Percentiles rank a stretch among this genome's conserved stretches.
These are phyloP conservation scores for Callipepla squamata DNA, from an alignment of 2,113 vertebrate species.

Conservation along the genomic window DNA sequence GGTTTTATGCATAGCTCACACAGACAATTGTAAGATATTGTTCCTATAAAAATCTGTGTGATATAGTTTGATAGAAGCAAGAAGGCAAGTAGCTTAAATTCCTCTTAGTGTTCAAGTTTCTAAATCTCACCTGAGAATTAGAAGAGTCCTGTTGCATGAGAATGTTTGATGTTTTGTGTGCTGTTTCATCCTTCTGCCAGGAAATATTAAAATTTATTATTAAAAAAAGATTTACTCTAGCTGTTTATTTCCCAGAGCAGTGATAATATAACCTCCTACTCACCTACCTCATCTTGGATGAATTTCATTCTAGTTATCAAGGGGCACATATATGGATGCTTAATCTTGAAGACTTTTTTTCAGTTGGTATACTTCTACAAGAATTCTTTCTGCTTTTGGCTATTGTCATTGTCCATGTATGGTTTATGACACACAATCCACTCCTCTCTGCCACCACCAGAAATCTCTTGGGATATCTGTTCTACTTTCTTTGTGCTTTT, in stretches of 20 bases:
- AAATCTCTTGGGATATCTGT: not conserved
- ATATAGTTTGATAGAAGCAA: not conserved
- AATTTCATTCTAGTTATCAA: conserved; percentile 44
- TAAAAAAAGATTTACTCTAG: conserved; percentile 20
- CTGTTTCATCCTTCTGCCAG: not conserved
- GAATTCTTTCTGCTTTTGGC: conserved; percentile 3
- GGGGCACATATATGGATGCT: not conserved
- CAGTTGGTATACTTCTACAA: conserved; percentile 5
- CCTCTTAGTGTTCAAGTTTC: not conserved
- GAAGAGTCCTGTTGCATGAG: not conserved
- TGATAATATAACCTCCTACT: conserved; percentile 24
- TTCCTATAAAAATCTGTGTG: not conserved
- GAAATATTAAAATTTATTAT: conserved; percentile 55
- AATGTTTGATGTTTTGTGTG: not conserved
- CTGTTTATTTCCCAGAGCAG: conserved; percentile 41
- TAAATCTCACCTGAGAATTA: not conserved
- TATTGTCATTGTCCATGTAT: not conserved
- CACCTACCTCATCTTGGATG: conserved; percentile 44
- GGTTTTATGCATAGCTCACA: not conserved
- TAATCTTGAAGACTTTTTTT: conserved; percentile 7
- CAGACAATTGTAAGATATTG: not conserved
- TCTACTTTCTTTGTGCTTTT: not conserved
- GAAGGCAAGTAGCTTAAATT: not conserved
- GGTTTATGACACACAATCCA: not conserved
- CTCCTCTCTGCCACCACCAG: not conserved